Conservation (phyloP, 2,797 vertebrate genomes). For the Microctenopoma lineatum region DNA sequence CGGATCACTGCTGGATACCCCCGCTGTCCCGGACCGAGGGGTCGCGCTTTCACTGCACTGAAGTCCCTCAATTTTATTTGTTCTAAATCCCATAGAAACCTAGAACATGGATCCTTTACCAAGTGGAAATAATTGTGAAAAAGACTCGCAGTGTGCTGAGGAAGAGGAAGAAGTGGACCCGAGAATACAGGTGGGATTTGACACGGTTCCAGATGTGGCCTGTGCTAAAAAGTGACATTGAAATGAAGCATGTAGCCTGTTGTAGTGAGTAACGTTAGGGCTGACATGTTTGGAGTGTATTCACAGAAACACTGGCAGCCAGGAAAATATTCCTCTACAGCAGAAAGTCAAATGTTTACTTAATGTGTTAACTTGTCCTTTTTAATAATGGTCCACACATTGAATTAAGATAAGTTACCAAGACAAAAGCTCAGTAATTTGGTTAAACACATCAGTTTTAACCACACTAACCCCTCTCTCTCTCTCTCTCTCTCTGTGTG, state of each 20-base stretch:
- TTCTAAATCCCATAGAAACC: neutral
- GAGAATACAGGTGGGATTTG: constrained; percentile 89
- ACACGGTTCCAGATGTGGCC: constrained; percentile 30
- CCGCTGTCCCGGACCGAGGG: constrained; percentile 37
- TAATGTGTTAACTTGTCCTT: neutral
- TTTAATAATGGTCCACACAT: constrained; percentile 10
- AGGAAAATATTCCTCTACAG: too few relatives aligned
- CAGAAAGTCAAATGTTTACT: neutral
- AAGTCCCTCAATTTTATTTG: constrained; percentile 17
- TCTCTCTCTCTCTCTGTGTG: neutral
- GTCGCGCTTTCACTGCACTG: constrained; percentile 15
- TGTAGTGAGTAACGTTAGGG: neutral
- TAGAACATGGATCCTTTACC: constrained; percentile 78
- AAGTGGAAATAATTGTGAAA: constrained; percentile 72
- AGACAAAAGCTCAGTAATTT: constrained; percentile 36
- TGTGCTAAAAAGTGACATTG: constrained; percentile 35
- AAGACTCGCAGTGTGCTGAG: constrained; percentile 73
- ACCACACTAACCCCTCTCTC: constrained; percentile 2
- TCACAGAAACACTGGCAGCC: neutral
- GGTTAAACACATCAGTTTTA: constrained; percentile 26
- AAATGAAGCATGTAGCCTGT: neutral
- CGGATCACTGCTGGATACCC: constrained; percentile 26
- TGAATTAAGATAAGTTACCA: neutral
- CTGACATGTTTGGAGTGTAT: too few relatives aligned
- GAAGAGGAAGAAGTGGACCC: constrained; percentile 91